These are phyloP conservation scores for Ctenoplectra terminalis DNA, from an alignment of 1,140 invertebrate species.

Conservation along the genomic window DNA sequence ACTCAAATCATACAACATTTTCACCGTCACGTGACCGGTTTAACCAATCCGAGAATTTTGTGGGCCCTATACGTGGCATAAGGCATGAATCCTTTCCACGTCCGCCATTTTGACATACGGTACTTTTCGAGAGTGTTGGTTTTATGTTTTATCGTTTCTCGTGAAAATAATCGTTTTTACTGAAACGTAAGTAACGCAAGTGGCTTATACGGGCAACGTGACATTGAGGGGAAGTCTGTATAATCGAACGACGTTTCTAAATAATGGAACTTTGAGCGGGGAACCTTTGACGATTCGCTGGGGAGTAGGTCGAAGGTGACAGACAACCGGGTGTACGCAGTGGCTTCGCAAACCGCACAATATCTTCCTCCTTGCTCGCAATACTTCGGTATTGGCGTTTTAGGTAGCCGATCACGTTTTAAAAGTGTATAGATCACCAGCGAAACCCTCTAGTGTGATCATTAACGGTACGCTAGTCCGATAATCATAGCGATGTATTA, in stretches of 20 bases:
- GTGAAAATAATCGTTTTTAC: constrained; percentile 86
- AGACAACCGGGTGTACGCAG: constrained; percentile 76
- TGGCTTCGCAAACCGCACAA: constrained; percentile 67
- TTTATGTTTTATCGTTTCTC: constrained; percentile 88
- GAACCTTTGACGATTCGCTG: constrained; percentile 64
- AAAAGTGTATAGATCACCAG: constrained; percentile 57
- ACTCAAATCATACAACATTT: constrained; percentile 25
- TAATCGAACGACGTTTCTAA: constrained; percentile 52
- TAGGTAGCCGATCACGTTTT: constrained; percentile 61
- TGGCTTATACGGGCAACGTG: constrained; percentile 57
- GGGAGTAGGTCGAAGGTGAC: constrained; percentile 80
- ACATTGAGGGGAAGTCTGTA: constrained; percentile 43
- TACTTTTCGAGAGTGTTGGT: constrained; percentile 87
- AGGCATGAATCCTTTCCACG: constrained; percentile 88
- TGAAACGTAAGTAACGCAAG: constrained; percentile 85
- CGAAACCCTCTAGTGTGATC: constrained; percentile 56
- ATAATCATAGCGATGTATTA: constrained; percentile 71
- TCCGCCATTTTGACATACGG: constrained; percentile 92
- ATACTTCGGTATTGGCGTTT: constrained; percentile 58
- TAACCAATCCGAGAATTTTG: constrained; percentile 54
- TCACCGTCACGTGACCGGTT: constrained; percentile 53
- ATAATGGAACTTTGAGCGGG: constrained; percentile 64
- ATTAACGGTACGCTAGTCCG: constrained; percentile 62
- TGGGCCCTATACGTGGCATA: constrained; percentile 88
- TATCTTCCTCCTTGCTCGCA: constrained; percentile 58